A percentile compares a stretch with the other conserved stretches of the same genome.
phyloP scores from a whole-genome alignment of 2,888 invertebrate genomes.

The Lissonota sp. region DNA sequence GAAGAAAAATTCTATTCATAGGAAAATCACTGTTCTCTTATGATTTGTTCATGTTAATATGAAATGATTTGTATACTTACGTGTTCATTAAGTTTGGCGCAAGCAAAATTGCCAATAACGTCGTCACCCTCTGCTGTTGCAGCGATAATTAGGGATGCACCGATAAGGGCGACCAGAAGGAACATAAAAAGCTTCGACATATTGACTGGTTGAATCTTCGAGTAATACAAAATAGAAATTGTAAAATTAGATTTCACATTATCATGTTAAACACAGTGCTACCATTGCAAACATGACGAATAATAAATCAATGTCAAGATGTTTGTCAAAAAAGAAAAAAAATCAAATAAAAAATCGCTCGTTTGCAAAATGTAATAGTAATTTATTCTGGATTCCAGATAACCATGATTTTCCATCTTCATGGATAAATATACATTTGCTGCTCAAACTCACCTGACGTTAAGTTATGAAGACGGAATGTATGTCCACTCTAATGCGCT shows the following conservation, averaged over 20 bases:
- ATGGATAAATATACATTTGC: too few relatives aligned
- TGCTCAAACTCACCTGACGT: too few relatives aligned
- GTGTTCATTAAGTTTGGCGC: neutral
- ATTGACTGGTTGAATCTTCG: conserved; percentile 29
- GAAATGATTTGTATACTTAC: conserved; percentile 6
- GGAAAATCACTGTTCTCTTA: neutral
- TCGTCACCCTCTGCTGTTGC: conserved; percentile 12
- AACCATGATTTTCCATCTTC: too few relatives aligned
- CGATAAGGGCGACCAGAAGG: conserved; percentile 70
- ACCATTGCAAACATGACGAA: too few relatives aligned
- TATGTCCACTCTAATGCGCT: too few relatives aligned
- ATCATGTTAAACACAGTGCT: neutral
- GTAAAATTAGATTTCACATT: neutral
- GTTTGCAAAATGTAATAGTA: too few relatives aligned
- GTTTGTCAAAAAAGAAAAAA: neutral
- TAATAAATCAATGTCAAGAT: neutral
- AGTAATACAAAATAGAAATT: neutral
- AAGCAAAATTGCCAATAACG: neutral
- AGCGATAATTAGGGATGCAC: conserved; percentile 69
- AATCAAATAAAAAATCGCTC: too few relatives aligned
- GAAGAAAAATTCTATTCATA: neutral
- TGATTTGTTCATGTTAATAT: neutral
- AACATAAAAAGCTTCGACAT: conserved; percentile 74
- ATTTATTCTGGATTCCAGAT: too few relatives aligned
- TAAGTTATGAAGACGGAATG: too few relatives aligned